Conservation (phyloP, 2,888 invertebrate species). For the Himalopsyche anomala region DNA sequence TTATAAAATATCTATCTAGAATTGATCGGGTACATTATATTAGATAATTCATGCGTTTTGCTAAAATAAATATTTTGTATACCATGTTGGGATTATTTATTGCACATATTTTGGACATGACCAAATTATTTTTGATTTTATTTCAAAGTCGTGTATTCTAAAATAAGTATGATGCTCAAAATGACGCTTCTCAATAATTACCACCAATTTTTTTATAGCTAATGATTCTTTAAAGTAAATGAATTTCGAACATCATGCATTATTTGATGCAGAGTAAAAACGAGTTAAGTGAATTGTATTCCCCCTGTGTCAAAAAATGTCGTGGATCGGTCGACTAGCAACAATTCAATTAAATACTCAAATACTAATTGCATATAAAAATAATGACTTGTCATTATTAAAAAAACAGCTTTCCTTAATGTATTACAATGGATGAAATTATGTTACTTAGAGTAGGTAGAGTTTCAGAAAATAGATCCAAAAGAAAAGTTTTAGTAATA, state of each 20-base stretch:
- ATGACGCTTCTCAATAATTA: constrained; percentile 1
- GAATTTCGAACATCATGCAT: background rate
- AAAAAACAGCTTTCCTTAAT: no score
- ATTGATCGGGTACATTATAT: background rate
- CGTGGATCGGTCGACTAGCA: no score
- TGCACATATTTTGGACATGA: constrained; percentile 26
- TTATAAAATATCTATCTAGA: no score
- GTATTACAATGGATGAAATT: no score
- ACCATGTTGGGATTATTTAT: constrained; percentile 14
- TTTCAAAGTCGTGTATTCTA: constrained; percentile 12
- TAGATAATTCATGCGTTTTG: background rate
- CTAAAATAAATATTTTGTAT: constrained; percentile 9
- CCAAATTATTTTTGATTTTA: background rate
- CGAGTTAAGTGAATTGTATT: background rate
- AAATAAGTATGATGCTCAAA: constrained; percentile 21
- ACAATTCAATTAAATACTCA: no score
- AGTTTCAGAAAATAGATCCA: no score
- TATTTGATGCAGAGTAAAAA: background rate
- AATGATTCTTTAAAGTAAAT: background rate
- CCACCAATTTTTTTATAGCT: background rate
- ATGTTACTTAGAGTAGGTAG: no score
- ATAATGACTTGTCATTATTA: no score
- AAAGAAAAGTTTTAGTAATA: no score
- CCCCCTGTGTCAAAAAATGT: no score
- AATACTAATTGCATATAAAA: no score